Base-by-base conservation (phyloP, 2,797 vertebrate species). In the Hypotaenidia philippensis region DNA sequence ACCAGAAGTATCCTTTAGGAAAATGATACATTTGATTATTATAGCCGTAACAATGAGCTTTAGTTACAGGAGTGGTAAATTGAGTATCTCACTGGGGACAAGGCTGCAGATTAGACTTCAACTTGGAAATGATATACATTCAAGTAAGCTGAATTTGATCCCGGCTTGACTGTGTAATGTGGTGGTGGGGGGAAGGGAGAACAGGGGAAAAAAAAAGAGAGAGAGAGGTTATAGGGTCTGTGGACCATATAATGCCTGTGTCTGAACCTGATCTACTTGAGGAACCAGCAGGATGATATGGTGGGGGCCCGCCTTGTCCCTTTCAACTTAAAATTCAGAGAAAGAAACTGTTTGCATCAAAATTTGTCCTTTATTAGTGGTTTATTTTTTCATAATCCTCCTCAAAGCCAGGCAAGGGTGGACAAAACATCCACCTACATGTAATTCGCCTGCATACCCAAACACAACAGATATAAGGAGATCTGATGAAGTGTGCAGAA, bases 11-110 rank as follows among this genome's bases (percentile, higher is more conserved):
- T 95, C 95, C 87, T 85, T 90, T 91, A 91, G 95, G 92, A 96
- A 96, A 95, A 94, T 44, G 91, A 97, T 97, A 94, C 95, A 87
- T 97, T 95, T 94, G 95, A 95, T 95, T 96, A 94, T 56, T 49
- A 76, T 59, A 66, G 74, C 83, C 11, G 49, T 77, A 88, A 95
- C 94, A 85, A 87, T 52, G 57, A 92, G 94, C 95, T 98, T 96
- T 95, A 92, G 93, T 97, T 95, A 96, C 96, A 92, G 94, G 45
- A 74, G 71, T 56, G 66, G 97, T 80, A 96, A 97, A 95, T 68
- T 53, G 69, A 95, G 94, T 69, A 89, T 80, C 87, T 94, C 95
- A 56, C 71, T 90, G 50, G 97, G 94, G 95, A 94, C 78, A 8
- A 65, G 50, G 20, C 34, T 85, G 94, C 45, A 89, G 87, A 89